Evolutionary conservation across 2,797 vertebrate species (phyloP).

Genomic region (Chelmon rostratus): DNA sequence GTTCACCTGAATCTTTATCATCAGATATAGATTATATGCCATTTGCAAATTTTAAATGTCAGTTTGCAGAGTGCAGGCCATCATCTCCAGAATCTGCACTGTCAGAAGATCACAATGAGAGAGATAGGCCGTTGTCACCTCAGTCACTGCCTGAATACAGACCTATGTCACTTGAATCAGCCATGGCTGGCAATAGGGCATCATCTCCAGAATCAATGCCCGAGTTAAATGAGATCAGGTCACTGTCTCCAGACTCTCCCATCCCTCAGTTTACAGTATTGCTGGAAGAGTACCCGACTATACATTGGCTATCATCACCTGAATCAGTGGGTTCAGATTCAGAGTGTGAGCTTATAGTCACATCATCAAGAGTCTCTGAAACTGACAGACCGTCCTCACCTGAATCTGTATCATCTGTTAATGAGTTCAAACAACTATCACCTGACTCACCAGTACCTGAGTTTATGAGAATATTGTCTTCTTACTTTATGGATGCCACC

Average conservation of each 20-base stretch:
- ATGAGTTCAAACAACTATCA: conserved; percentile 66
- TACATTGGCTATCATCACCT: conserved; percentile 58
- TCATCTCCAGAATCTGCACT: conserved; percentile 53
- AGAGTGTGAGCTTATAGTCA: conserved; percentile 64
- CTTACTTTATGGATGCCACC: conserved; percentile 69
- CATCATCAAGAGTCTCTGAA: conserved; percentile 37
- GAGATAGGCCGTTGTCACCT: conserved; percentile 42
- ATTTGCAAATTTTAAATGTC: conserved; percentile 27
- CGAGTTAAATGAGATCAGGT: conserved; percentile 63
- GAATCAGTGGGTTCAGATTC: conserved; percentile 65
- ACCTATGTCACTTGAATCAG: conserved; percentile 55
- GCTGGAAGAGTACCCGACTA: conserved; percentile 29
- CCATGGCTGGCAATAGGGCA: conserved; percentile 54
- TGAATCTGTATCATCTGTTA: conserved; percentile 75
- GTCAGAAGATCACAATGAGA: conserved; percentile 26
- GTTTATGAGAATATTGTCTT: conserved; percentile 78
- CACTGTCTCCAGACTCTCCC: conserved; percentile 80
- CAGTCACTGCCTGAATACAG: conserved; percentile 67
- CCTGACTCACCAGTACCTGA: conserved; percentile 82
- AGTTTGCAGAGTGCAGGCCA: conserved; percentile 37
- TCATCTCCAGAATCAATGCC: conserved; percentile 78
- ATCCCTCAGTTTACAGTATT: conserved; percentile 69
- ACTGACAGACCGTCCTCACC: conserved; percentile 68
- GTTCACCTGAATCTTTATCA: conserved; percentile 66
- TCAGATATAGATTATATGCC: conserved; percentile 57